Base-by-base conservation (phyloP, 2,888 invertebrate genomes). In the Parnassius apollo region DNA sequence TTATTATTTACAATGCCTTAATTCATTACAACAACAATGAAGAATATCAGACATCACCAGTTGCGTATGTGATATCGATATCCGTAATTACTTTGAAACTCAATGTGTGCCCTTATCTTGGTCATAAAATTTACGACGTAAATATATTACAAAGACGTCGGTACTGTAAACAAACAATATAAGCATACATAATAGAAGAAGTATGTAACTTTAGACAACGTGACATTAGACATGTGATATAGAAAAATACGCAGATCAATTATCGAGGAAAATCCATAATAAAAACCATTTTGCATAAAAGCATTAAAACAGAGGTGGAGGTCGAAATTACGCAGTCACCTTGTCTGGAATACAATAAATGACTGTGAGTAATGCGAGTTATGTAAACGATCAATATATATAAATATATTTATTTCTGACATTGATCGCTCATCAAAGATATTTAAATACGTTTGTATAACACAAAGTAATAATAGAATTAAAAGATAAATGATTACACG, bases 201-300 rank as follows among this genome's bases (percentile, higher is more conserved):
- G 1, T 2, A 13, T n/a, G 42, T 49, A 48, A 35, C 57, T 2
- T 57, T 54, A 48, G 35, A 49, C 13, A 56, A 93, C 81, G 91
- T 93, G 76, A 25, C 74, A 75, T 50, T 3, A 12, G 11, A 48
- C 42, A 56, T 51, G 51, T 63, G 51, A 63, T 51, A 22, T 4
- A 18, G 42, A 50, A 42, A 54, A 58, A 45, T 22, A 22, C 13
- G 10, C n/a, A 22, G 22, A 49, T 25, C 55, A 50, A 13, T 22
- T 12, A 11, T 49, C 49, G 12, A 35, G 49, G 4, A 49, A 42
- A 13, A 35, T n/a, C 10, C 35, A 59, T 13, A 44, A 18, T 13
- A 42, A n/a, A 42, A 18, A 44, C 10, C 7, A 25, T 3, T 35
- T 35, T 25, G 25, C 55, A 35, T 56, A 42, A 53, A 11, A 46